Conservation (phyloP, 2,113 vertebrate genomes). For the Gracilinanus agilis region DNA sequence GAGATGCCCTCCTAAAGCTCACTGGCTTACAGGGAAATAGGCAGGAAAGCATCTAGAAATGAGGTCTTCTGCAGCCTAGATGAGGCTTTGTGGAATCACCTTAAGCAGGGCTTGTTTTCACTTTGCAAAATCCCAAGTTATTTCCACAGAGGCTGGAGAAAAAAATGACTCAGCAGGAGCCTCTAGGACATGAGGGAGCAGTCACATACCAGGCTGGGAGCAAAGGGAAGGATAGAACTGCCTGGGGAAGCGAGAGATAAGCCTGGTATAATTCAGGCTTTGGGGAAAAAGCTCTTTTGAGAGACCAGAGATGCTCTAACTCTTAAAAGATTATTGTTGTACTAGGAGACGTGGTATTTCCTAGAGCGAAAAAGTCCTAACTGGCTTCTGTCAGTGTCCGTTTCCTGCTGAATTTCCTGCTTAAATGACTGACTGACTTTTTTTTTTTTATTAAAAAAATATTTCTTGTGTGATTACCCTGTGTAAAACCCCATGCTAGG, state of each 20-base stretch:
- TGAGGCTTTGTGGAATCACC: neutral
- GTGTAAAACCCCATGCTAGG: neutral
- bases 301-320: neutral
- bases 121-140: slow-evolving; percentile 10
- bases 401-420: neutral
- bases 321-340: neutral
- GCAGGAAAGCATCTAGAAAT: neutral
- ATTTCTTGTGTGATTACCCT: neutral
- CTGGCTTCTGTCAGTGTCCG: neutral
- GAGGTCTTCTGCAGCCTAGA: neutral
- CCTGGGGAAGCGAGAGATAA: neutral
- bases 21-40: neutral
- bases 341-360: neutral
- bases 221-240: neutral
- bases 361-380: neutral
- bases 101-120: slow-evolving; percentile 21
- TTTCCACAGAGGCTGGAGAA: neutral
- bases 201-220: neutral
- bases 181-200: neutral
- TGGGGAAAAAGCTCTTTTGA: slow-evolving; percentile 23
- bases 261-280: neutral
- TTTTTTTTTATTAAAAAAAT: neutral
- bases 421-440: neutral
- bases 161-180: neutral
- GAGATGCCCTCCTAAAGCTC: neutral